Conservation (phyloP, 2,888 invertebrate genomes). For the Opisthograptis luteolata region DNA sequence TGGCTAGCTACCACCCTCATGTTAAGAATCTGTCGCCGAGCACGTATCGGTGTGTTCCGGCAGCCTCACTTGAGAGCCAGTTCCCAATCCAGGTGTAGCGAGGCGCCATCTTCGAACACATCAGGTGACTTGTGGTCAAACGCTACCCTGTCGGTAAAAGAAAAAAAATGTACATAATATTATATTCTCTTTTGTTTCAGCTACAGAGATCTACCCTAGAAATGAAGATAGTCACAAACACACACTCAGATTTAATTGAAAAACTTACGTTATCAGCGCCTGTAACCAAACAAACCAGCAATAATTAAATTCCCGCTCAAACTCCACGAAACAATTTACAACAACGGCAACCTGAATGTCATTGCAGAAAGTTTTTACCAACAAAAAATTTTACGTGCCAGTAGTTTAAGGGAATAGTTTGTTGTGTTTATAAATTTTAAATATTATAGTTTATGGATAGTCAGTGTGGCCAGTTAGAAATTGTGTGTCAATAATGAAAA, state of each 20-base stretch:
- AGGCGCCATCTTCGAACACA: too few relatives aligned
- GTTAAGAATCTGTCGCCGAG: too few relatives aligned
- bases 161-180: too few relatives aligned
- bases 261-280: constrained; percentile 56
- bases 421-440: constrained; percentile 26
- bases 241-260: constrained; percentile 43
- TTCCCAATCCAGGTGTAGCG: too few relatives aligned
- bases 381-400: constrained; percentile 23
- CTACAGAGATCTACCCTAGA: constrained; percentile 60
- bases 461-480: constrained; percentile 29
- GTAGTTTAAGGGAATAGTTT: constrained; percentile 24
- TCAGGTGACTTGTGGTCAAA: too few relatives aligned
- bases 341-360: constrained; percentile 8
- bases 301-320: constrained; percentile 4
- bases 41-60: too few relatives aligned
- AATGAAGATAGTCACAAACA: constrained; percentile 62
- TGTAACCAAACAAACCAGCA: constrained; percentile 33
- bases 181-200: constrained; percentile 44
- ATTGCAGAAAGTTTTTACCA: background rate
- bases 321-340: constrained; percentile 32
- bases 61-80: too few relatives aligned
- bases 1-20: too few relatives aligned
- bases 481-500: constrained; percentile 67
- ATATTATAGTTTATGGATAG: constrained; percentile 47
- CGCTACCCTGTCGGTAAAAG: too few relatives aligned